These are phyloP conservation scores for Lutjanus campechanus DNA, from an alignment of 2,797 vertebrate genomes.

Conservation along the genomic window DNA sequence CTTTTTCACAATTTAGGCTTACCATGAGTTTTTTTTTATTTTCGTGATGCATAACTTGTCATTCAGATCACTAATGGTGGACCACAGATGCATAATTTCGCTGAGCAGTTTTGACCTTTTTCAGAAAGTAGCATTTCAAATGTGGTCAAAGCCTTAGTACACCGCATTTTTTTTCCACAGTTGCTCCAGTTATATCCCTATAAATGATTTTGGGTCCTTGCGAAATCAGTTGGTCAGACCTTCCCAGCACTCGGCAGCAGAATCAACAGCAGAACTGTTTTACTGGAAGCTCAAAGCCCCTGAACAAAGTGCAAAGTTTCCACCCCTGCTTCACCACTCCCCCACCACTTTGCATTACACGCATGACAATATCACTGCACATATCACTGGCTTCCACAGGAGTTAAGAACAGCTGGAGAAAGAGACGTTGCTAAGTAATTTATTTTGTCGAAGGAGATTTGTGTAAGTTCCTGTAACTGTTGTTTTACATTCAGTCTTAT, in stretches of 20 bases:
- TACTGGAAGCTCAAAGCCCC: slow-evolving; percentile 40
- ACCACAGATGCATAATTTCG: neutral
- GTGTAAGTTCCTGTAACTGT: neutral
- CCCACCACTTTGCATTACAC: slow-evolving; percentile 10
- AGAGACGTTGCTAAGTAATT: slow-evolving; percentile 42
- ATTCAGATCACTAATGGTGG: too few species aligned
- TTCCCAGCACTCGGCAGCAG: slow-evolving; percentile 13
- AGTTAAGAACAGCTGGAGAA: slow-evolving; percentile 14
- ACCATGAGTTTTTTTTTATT: too few species aligned
- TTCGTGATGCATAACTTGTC: too few species aligned
- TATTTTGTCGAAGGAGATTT: slow-evolving; percentile 8
- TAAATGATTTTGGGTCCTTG: slow-evolving; percentile 13
- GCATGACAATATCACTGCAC: slow-evolving; percentile 21
- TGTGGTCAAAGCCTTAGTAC: too few species aligned
- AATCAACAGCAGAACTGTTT: slow-evolving; percentile 38
- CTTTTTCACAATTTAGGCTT: too few species aligned
- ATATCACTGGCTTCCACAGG: slow-evolving; percentile 6
- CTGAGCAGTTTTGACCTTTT: neutral
- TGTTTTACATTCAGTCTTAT: neutral
- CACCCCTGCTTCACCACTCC: slow-evolving; percentile 11
- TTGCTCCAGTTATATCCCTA: neutral
- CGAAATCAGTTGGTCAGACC: slow-evolving; percentile 36
- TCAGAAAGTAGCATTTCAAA: neutral
- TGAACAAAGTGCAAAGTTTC: slow-evolving; percentile 74
- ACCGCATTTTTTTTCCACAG: neutral